Evolutionary conservation across 1,140 invertebrate genomes (phyloP).

Genomic region (Apis cerana): DNA sequence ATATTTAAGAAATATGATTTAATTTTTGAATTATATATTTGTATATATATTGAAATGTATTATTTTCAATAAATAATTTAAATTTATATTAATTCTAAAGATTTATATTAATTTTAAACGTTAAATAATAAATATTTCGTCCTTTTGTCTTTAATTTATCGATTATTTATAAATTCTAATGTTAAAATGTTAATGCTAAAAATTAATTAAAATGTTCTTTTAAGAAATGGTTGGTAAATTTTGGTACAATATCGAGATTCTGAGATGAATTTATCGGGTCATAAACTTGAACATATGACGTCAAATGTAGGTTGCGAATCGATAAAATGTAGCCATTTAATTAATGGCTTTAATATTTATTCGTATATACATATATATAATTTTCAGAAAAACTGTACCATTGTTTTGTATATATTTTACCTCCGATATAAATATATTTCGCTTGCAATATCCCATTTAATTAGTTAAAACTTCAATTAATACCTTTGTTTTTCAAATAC

Average conservation of each 20-base stretch:
- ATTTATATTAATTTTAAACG: too few species aligned
- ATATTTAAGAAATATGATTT: too few species aligned
- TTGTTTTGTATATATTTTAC: not conserved
- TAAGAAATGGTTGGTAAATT: not conserved
- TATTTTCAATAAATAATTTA: too few species aligned
- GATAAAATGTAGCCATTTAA: not conserved
- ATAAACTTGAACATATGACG: not conserved
- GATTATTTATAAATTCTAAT: too few species aligned
- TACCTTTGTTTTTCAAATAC: not conserved
- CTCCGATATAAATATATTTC: not conserved
- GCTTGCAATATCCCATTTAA: not conserved
- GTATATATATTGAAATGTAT: too few species aligned
- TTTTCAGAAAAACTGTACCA: too few species aligned
- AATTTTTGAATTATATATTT: too few species aligned
- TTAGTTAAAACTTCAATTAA: not conserved
- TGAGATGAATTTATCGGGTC: not conserved
- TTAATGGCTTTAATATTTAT: not conserved
- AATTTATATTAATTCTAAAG: too few species aligned
- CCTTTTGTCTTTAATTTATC: too few species aligned
- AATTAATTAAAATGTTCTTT: not conserved
- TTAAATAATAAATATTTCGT: too few species aligned
- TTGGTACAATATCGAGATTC: not conserved
- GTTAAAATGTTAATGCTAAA: too few species aligned
- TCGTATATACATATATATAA: not conserved
- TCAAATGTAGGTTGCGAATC: not conserved